These are phyloP conservation scores for Ganaspis brasiliensis DNA, from an alignment of 2,888 invertebrate species.

Conservation along the genomic window DNA sequence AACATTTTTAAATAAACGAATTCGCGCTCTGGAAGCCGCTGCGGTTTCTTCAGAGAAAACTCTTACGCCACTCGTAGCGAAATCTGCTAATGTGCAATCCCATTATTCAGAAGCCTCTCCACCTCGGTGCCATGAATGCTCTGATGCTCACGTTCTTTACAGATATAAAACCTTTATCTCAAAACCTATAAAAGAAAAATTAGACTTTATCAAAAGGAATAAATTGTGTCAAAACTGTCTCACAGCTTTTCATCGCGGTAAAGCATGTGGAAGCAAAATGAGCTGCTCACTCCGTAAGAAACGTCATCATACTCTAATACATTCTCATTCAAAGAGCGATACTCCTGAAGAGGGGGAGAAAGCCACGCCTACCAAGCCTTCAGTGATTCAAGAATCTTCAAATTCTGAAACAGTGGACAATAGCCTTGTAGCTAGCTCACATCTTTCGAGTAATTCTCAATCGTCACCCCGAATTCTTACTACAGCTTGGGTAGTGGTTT, in stretches of 20 bases:
- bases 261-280: background rate
- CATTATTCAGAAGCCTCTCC: conserved; percentile 20
- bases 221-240: conserved; percentile 21
- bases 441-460: background rate
- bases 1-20: conserved; percentile 32
- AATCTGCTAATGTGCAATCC: conserved; percentile 1
- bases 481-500: conserved; percentile 45
- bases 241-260: background rate
- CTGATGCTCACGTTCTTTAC: conserved; percentile 8
- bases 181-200: background rate
- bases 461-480: conserved; percentile 19
- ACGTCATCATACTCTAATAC: conserved; percentile 43
- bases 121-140: conserved; percentile 37
- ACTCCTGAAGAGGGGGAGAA: background rate
- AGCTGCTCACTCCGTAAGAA: conserved; percentile 26
- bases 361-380: background rate
- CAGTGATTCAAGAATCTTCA: background rate
- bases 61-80: background rate
- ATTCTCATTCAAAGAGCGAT: conserved; percentile 19
- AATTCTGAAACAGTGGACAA: background rate
- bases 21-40: conserved; percentile 31
- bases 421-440: background rate
- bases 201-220: conserved; percentile 7
- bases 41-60: background rate
- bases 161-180: background rate